Percentiles rank a stretch among this genome's conserved stretches.
phyloP scores from a whole-genome alignment of 2,888 invertebrate species.

The Abscondita cerata region DNA sequence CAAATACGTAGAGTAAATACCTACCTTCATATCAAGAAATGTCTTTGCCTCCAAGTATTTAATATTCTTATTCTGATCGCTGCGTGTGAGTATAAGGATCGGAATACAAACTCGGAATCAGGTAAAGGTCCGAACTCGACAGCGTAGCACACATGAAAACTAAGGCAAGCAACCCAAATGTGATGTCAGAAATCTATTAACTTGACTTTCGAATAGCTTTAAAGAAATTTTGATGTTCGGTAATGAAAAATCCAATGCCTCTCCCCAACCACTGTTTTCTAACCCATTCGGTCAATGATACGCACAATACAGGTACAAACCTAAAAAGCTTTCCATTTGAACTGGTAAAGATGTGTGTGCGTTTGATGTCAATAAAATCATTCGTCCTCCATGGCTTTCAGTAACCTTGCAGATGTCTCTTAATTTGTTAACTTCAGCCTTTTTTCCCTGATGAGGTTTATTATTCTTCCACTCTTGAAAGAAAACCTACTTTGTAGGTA shows the following conservation, averaged over 20 bases:
- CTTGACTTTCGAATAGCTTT: slow-evolving; percentile 68
- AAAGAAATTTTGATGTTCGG: slow-evolving; percentile 73
- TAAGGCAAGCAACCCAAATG: slow-evolving; percentile 84
- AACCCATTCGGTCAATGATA: slow-evolving; percentile 69
- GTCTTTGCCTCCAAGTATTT: slow-evolving; percentile 51
- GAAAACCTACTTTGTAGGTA: too few relatives aligned
- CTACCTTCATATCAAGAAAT: slow-evolving; percentile 43
- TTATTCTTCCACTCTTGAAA: too few relatives aligned
- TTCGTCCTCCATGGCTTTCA: slow-evolving; percentile 72
- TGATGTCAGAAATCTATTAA: slow-evolving; percentile 71
- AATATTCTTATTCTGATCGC: slow-evolving; percentile 55
- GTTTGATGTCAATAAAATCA: slow-evolving; percentile 70
- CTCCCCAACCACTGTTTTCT: slow-evolving; percentile 74
- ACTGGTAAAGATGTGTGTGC: slow-evolving; percentile 44
- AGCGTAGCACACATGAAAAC: slow-evolving; percentile 83
- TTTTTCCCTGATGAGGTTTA: too few relatives aligned
- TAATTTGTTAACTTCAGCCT: slow-evolving; percentile 75
- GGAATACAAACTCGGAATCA: slow-evolving; percentile 75
- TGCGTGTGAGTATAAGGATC: slow-evolving; percentile 64
- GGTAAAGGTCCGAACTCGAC: slow-evolving; percentile 70
- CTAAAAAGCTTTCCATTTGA: slow-evolving; percentile 37
- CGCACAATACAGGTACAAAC: slow-evolving; percentile 67
- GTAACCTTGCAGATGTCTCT: slow-evolving; percentile 77
- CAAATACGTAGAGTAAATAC: too few relatives aligned
- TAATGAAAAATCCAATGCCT: slow-evolving; percentile 70